These are phyloP conservation scores for Gadopsis marmoratus DNA, from an alignment of 2,797 vertebrate genomes.

Conservation along the genomic window DNA sequence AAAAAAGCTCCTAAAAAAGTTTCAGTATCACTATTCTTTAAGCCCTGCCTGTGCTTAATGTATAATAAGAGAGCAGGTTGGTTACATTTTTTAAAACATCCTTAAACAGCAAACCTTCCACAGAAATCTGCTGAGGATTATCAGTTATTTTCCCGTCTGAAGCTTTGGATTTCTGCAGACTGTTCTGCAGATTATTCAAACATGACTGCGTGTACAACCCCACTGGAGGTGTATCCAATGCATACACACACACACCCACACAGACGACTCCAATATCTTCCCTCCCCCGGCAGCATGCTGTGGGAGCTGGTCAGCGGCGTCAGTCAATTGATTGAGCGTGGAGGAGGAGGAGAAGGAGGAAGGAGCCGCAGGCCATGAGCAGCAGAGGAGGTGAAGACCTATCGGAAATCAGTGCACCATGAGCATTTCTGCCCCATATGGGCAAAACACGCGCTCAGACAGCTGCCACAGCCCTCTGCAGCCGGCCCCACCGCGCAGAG, in stretches of 20 bases:
- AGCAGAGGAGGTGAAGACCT: slow-evolving; percentile 83
- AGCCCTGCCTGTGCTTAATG: neutral
- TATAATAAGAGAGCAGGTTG: neutral
- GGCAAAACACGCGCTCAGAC: slow-evolving; percentile 67
- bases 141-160: slow-evolving; percentile 10
- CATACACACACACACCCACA: slow-evolving; percentile 47
- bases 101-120: neutral
- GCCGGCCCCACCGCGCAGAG: slow-evolving; percentile 40
- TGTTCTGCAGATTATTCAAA: slow-evolving; percentile 49
- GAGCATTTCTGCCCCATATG: slow-evolving; percentile 69
- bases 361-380: slow-evolving; percentile 83
- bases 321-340: slow-evolving; percentile 79
- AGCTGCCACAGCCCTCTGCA: slow-evolving; percentile 62
- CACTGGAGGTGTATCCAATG: slow-evolving; percentile 40
- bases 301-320: slow-evolving; percentile 78
- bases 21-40: neutral
- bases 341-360: slow-evolving; percentile 71
- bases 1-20: neutral
- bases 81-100: neutral
- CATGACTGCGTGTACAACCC: slow-evolving; percentile 27
- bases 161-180: slow-evolving; percentile 25
- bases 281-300: slow-evolving; percentile 71
- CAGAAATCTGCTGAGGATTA: slow-evolving; percentile 4
- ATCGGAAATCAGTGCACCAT: slow-evolving; percentile 85
- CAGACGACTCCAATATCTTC: slow-evolving; percentile 76